These are phyloP conservation scores for Cepaea nemoralis DNA, from an alignment of 1,140 invertebrate species.

Conservation along the genomic window DNA sequence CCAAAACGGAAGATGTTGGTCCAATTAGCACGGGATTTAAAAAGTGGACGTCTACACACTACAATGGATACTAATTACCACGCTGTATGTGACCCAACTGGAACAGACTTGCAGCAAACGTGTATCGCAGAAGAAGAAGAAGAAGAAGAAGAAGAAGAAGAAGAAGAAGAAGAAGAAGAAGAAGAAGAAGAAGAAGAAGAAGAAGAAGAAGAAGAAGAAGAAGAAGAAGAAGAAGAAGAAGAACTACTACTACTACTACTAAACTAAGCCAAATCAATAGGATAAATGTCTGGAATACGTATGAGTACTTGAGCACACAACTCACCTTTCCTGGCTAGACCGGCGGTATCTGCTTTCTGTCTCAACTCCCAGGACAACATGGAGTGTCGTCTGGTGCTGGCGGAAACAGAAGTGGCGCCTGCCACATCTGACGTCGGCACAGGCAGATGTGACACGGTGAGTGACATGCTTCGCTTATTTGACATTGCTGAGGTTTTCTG, in stretches of 20 bases:
- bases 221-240: neutral
- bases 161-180: conserved; percentile 6
- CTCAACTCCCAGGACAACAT: neutral
- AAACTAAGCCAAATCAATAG: neutral
- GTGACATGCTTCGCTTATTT: neutral
- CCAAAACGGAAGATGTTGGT: too few species aligned
- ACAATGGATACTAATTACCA: neutral
- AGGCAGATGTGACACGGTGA: neutral
- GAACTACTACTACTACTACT: neutral
- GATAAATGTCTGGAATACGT: too few species aligned
- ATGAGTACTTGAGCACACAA: too few species aligned
- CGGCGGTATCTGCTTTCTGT: neutral
- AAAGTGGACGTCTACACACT: neutral
- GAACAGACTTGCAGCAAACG: neutral
- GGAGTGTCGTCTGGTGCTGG: neutral
- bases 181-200: conserved; percentile 10
- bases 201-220: conserved; percentile 6
- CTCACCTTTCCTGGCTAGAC: neutral
- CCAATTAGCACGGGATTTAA: neutral
- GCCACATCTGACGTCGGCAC: neutral
- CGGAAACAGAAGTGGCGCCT: neutral
- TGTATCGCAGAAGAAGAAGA: too few species aligned
- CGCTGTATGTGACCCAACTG: neutral
- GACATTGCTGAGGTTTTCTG: neutral
- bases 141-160: too few species aligned